Conservation (phyloP, 2,797 vertebrate genomes). For the Sebastes wilsoni region DNA sequence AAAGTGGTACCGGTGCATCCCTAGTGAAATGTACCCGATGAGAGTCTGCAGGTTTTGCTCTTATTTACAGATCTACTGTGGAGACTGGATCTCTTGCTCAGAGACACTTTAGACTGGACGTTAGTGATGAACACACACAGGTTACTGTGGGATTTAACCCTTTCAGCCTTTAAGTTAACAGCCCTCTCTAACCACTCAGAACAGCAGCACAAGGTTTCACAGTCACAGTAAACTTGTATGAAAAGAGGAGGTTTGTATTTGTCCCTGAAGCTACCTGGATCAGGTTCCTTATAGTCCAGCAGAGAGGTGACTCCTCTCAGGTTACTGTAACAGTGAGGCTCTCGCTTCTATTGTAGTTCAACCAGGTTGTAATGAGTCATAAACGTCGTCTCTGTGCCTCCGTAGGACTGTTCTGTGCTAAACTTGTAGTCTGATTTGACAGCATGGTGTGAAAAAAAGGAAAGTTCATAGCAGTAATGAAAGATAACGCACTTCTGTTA, state of each 20-base stretch:
- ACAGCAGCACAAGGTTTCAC: background rate
- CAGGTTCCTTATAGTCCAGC: conserved; percentile 23
- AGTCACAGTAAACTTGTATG: background rate
- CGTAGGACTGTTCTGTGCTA: no score
- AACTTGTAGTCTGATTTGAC: background rate
- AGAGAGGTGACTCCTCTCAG: conserved; percentile 4
- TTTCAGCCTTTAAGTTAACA: background rate
- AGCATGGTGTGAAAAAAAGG: background rate
- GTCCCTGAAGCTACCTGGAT: conserved; percentile 36
- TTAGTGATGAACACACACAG: background rate
- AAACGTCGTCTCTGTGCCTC: background rate
- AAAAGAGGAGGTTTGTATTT: conserved; percentile 18
- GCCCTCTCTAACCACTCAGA: background rate
- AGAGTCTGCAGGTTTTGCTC: background rate
- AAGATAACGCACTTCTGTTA: background rate
- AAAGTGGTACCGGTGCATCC: no score
- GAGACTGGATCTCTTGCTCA: background rate
- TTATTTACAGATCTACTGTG: background rate
- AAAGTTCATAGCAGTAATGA: background rate
- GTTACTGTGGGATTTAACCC: background rate
- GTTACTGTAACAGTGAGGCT: background rate
- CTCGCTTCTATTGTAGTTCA: background rate
- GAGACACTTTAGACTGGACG: background rate
- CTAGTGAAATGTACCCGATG: background rate
- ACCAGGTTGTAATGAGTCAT: background rate